Evolutionary conservation across 2,797 vertebrate genomes (phyloP).

Genomic region (Melanotaenia parkinsoni): DNA sequence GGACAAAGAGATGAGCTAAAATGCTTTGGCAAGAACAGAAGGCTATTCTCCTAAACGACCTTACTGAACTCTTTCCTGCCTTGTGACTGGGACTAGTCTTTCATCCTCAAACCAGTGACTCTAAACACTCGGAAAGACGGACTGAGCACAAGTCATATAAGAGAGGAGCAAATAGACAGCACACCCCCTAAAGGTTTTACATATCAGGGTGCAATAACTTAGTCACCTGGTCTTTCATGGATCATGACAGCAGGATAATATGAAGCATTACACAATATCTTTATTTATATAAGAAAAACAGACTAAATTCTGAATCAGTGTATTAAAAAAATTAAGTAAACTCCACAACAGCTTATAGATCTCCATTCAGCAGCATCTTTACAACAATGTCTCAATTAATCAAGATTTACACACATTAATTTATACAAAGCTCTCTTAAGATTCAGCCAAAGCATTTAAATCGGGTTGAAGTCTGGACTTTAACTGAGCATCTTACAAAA

Average conservation of each 20-base stretch:
- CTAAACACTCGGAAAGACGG: slow-evolving; percentile 20
- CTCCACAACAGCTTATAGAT: no score
- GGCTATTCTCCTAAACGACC: slow-evolving; percentile 25
- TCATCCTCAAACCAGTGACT: slow-evolving; percentile 52
- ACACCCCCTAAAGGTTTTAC: neutral
- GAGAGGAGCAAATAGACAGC: no score
- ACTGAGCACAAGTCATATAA: no score
- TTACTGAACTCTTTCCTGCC: slow-evolving; percentile 35
- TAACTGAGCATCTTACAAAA: neutral
- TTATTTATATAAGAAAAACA: neutral
- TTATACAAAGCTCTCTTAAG: neutral
- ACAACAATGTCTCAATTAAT: neutral
- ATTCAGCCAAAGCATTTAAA: neutral
- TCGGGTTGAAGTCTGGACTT: neutral
- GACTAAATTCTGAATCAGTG: neutral
- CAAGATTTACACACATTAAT: neutral
- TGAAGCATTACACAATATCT: neutral
- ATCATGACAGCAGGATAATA: neutral
- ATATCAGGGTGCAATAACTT: neutral
- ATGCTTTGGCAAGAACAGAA: neutral
- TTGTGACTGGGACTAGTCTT: slow-evolving; percentile 52
- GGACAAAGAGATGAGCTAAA: slow-evolving; percentile 19
- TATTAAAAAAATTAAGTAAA: no score
- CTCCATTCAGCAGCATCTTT: neutral
- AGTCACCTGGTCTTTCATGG: neutral